phyloP scores from a whole-genome alignment of 2,888 invertebrate genomes.

The Ariolimax columbianus region DNA sequence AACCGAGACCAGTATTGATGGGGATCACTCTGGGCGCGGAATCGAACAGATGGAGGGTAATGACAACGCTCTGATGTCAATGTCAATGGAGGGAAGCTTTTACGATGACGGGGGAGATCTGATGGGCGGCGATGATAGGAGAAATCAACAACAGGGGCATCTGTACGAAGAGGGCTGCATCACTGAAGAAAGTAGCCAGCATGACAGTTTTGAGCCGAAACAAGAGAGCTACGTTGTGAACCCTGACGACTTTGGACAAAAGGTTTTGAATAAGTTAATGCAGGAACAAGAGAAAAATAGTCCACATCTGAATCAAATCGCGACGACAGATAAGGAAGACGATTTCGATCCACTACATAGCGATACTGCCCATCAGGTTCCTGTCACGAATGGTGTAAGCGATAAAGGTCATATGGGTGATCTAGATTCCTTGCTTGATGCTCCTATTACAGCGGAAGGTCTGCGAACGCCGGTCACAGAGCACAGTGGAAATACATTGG shows the following conservation, averaged over 20 bases:
- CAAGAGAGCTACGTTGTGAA: background rate
- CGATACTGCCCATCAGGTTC: background rate
- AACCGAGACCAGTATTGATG: constrained; percentile 34
- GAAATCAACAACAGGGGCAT: constrained; percentile 3
- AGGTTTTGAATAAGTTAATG: background rate
- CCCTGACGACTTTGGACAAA: constrained; percentile 31
- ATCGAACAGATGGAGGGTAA: background rate
- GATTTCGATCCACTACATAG: background rate
- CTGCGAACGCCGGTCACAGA: constrained; percentile 10
- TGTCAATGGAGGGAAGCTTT: constrained; percentile 51
- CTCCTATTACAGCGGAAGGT: constrained; percentile 5
- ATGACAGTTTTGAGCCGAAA: background rate
- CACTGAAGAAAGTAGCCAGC: constrained; percentile 23
- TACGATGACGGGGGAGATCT: constrained; percentile 49
- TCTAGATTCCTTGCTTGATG: constrained; percentile 5
- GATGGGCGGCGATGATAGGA: constrained; percentile 33
- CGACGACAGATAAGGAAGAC: background rate
- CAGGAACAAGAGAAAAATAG: background rate
- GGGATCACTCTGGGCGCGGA: background rate
- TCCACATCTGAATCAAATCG: background rate
- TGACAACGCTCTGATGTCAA: constrained; percentile 49
- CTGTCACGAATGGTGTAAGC: background rate
- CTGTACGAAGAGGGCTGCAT: background rate
- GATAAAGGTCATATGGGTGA: background rate
- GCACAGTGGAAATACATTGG: background rate